These are phyloP conservation scores for Crocallis elinguaria DNA, from an alignment of 2,888 invertebrate species.

Conservation along the genomic window DNA sequence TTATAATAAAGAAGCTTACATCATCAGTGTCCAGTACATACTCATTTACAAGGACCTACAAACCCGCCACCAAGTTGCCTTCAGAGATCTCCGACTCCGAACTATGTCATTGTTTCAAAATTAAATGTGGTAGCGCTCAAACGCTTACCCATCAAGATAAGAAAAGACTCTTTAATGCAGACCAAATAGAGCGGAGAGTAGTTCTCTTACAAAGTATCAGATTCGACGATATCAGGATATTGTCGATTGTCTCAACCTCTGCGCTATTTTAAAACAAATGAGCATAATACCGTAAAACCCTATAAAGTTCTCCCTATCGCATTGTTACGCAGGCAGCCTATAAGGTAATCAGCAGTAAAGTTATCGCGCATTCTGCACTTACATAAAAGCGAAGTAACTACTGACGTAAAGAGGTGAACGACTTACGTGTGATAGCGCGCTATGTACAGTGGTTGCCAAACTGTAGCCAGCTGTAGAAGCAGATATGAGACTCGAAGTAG, in stretches of 20 bases:
- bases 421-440: conserved; percentile 22
- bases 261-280: conserved; percentile 1
- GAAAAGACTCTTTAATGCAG: no score
- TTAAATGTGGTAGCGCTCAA: no score
- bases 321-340: conserved; percentile 9
- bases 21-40: no score
- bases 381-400: conserved; percentile 30
- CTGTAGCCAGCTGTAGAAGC: background rate
- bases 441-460: conserved; percentile 1
- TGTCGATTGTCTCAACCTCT: background rate
- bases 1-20: no score
- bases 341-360: conserved; percentile 23
- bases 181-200: no score
- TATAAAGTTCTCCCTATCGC: conserved; percentile 9
- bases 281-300: conserved; percentile 1
- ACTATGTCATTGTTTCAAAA: no score
- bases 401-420: conserved; percentile 34
- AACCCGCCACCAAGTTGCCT: no score
- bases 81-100: no score
- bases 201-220: background rate
- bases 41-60: no score
- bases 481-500: background rate
- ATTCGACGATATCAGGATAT: background rate
- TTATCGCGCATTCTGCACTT: conserved; percentile 23
- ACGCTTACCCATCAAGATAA: no score